phyloP scores from a whole-genome alignment of 1,140 invertebrate genomes.

The Diabrotica undecimpunctata region DNA sequence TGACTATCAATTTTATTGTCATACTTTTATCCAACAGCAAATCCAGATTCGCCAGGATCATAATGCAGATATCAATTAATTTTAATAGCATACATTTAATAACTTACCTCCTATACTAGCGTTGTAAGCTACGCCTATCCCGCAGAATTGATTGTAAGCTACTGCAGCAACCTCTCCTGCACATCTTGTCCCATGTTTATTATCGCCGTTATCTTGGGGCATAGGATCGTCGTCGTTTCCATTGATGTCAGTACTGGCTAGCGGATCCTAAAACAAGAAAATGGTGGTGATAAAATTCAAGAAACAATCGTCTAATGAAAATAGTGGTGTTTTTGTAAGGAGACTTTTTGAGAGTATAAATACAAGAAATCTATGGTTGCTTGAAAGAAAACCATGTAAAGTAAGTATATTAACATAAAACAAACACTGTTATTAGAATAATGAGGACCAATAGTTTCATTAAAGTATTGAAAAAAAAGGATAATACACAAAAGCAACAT shows the following conservation, averaged over 20 bases:
- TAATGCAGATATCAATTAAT: too few relatives aligned
- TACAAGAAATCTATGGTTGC: neutral
- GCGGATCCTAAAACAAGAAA: conserved; percentile 65
- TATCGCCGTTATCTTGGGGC: conserved; percentile 91
- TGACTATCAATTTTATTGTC: too few relatives aligned
- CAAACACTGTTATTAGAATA: too few relatives aligned
- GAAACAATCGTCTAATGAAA: neutral
- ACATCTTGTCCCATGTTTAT: conserved; percentile 90
- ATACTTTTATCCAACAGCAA: too few relatives aligned
- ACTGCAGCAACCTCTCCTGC: conserved; percentile 91
- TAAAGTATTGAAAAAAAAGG: too few relatives aligned
- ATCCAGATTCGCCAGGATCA: too few relatives aligned
- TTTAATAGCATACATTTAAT: neutral
- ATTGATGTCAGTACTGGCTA: conserved; percentile 96
- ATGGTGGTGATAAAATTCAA: neutral
- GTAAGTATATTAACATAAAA: too few relatives aligned
- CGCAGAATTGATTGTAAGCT: conserved; percentile 89
- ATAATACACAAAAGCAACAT: too few relatives aligned
- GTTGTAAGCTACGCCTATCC: conserved; percentile 91
- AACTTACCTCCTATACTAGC: conserved; percentile 83
- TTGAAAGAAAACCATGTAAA: neutral
- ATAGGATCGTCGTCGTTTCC: conserved; percentile 94
- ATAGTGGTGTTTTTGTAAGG: neutral
- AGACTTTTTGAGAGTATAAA: neutral
- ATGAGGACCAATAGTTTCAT: too few relatives aligned